phyloP scores from a whole-genome alignment of 2,888 invertebrate genomes.

The Drosophila paranaensis region DNA sequence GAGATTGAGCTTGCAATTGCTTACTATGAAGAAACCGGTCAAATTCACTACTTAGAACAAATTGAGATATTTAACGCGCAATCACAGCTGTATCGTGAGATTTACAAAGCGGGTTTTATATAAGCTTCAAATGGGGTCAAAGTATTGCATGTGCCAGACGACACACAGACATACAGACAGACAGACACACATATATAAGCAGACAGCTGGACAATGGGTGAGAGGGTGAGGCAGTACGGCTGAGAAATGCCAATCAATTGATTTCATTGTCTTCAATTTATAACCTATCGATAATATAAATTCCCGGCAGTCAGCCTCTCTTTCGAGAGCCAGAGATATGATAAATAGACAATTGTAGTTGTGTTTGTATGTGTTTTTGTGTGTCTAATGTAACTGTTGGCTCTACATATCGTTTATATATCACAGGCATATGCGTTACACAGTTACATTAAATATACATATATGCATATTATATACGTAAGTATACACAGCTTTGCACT shows the following conservation, averaged over 20 bases:
- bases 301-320: constrained; percentile 47
- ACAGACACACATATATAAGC: constrained; percentile 11
- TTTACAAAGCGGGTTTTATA: constrained; percentile 44
- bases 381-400: constrained; percentile 38
- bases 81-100: constrained; percentile 60
- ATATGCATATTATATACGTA: neutral
- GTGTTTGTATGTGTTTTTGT: constrained; percentile 14
- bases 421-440: constrained; percentile 31
- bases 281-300: constrained; percentile 78
- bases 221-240: constrained; percentile 13
- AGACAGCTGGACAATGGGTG: constrained; percentile 18
- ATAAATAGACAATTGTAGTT: constrained; percentile 47
- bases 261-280: constrained; percentile 80
- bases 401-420: constrained; percentile 47
- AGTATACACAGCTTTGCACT: constrained; percentile 60
- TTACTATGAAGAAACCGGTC: constrained; percentile 61
- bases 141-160: constrained; percentile 59
- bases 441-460: constrained; percentile 11
- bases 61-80: constrained; percentile 73
- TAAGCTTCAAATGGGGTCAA: constrained; percentile 70
- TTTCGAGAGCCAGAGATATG: constrained; percentile 27
- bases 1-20: constrained; percentile 27
- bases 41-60: constrained; percentile 48
- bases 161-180: neutral
- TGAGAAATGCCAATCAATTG: constrained; percentile 77